These are phyloP conservation scores for Pocillopora meandrina DNA, from an alignment of 92 coral and sea anemone genomes.

Conservation along the genomic window DNA sequence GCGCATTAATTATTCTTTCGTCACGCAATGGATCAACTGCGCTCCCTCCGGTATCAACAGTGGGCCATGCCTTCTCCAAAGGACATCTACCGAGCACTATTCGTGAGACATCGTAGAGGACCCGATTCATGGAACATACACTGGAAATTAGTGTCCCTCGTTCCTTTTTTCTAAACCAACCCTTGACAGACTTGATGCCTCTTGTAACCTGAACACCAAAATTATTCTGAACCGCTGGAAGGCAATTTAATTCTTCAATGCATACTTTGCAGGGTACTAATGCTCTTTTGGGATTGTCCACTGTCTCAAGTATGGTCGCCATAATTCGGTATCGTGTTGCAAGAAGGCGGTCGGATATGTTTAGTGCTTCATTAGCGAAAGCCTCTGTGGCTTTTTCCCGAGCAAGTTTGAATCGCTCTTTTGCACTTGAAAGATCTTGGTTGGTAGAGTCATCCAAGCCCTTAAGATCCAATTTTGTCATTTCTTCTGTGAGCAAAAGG, in stretches of 20 bases:
- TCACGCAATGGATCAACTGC: conserved; percentile 9
- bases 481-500: neutral
- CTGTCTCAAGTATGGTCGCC: conserved; percentile 42
- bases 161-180: conserved; percentile 18
- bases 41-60: neutral
- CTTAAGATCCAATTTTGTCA: neutral
- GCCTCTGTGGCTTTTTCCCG: conserved; percentile 46
- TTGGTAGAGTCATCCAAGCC: neutral
- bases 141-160: conserved; percentile 21
- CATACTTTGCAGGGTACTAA: conserved; percentile 23
- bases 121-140: conserved; percentile 26
- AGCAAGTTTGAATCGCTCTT: conserved; percentile 29
- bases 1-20: neutral
- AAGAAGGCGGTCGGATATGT: conserved; percentile 33
- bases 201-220: neutral
- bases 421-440: neutral
- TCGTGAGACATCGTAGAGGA: conserved; percentile 9
- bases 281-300: conserved; percentile 3
- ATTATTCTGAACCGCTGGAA: conserved; percentile 27
- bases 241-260: conserved; percentile 35
- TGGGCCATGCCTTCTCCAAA: neutral
- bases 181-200: neutral
- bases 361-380: conserved; percentile 44
- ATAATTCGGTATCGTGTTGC: conserved; percentile 44
- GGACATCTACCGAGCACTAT: neutral